Evolutionary conservation across 2,797 vertebrate species (phyloP), one percentile per base, ranked within the genome.

Genomic region (Cheirogaleus major): DNA sequence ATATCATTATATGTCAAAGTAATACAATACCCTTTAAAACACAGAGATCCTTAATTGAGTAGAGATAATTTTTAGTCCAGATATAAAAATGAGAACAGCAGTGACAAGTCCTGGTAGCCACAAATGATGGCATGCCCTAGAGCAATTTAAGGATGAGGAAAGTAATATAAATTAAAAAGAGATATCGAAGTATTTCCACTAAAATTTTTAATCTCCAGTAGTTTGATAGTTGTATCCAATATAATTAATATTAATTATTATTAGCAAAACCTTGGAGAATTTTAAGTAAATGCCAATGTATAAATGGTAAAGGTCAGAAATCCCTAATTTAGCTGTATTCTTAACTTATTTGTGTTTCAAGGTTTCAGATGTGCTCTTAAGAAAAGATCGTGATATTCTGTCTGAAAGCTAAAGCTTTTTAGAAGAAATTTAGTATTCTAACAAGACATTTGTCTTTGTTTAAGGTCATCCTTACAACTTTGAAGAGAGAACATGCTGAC

Each of bases 391-490:
- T 88, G 84, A 88, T 95, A 93, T 80, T 96, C 89, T 7, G 0
- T 78, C 83, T 91, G 79, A 96, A 90, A 23, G 43, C 10, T 75
- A 91, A 87, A 41, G 8, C 2, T 83, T 92, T 94, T 95, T 73
- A 90, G 59, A 95, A 92, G 57, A 91, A 96, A 86, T 84, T 93
- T 92, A 95, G 45, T 92, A 95, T 96, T 96, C 92, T 95, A 95
- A 91, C 79, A 97, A 96, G 95, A 88, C 78, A 89, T 91, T 92
- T 97, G 84, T 96, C 96, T 97, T 86, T 97, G 95, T 89, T 97
- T 97, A 97, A 97, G 97, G 95, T 97, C 95, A 97, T 80, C 13
- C 69, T 93, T 96, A 96, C 70, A 93, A 88, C 82, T 96, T 87
- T 95, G 95, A 95, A 97, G 41, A 89, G 13, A 89, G 78, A 96